phyloP scores from a whole-genome alignment of 2,797 vertebrate species.

The Enteromius trimaculatus region DNA sequence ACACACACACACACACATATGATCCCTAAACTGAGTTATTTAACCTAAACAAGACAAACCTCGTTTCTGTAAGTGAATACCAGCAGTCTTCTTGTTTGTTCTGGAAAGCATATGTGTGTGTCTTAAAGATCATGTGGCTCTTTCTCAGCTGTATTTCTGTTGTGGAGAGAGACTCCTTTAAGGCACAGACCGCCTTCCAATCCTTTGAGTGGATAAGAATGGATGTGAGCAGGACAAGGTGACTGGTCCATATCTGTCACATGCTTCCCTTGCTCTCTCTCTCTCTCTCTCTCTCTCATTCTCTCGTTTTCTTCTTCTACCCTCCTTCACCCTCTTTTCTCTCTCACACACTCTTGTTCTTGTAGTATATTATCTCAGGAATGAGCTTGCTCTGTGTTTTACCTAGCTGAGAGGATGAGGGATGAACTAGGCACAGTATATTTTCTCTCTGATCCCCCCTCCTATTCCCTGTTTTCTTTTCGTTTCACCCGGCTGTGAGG shows the following conservation, averaged over 20 bases:
- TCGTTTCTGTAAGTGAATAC: background rate
- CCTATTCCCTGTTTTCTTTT: slow-evolving; percentile 67
- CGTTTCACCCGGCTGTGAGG: slow-evolving; percentile 45
- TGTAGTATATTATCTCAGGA: slow-evolving; percentile 20
- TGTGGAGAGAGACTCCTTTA: slow-evolving; percentile 64
- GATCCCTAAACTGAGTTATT: background rate
- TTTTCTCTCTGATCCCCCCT: slow-evolving; percentile 66
- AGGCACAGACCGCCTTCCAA: slow-evolving; percentile 70
- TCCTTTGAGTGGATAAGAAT: slow-evolving; percentile 68
- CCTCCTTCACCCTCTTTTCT: slow-evolving; percentile 19
- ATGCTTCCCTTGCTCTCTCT: slow-evolving; percentile 70
- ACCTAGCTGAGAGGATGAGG: slow-evolving; percentile 50
- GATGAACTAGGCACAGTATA: slow-evolving; percentile 38
- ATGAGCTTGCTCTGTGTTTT: slow-evolving; percentile 33
- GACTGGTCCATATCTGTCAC: slow-evolving; percentile 89
- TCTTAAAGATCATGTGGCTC: slow-evolving; percentile 50
- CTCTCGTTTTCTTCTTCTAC: slow-evolving; percentile 40
- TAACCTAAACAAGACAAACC: background rate
- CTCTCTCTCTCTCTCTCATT: slow-evolving; percentile 57
- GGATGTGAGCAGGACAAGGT: slow-evolving; percentile 80
- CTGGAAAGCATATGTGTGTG: slow-evolving; percentile 34
- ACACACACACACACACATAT: background rate
- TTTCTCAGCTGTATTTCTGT: slow-evolving; percentile 51
- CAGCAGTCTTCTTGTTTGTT: slow-evolving; percentile 35
- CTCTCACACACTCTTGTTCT: slow-evolving; percentile 17